Base-by-base conservation (phyloP, 2,888 invertebrate genomes). In the Acronicta alni region DNA sequence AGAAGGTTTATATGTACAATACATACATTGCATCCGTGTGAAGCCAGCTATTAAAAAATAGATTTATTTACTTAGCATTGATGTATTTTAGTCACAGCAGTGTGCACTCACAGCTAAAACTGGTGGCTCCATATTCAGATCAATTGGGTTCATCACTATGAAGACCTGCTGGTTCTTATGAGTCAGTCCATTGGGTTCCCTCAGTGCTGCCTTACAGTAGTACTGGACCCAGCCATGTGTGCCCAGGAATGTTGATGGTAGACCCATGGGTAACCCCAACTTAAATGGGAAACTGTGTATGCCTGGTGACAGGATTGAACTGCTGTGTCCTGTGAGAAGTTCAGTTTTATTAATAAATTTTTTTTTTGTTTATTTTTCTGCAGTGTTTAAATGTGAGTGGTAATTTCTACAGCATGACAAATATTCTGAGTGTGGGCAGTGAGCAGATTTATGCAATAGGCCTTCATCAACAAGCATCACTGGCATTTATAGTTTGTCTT, bases 131-230 rank as follows among this genome's bases (percentile, higher is more conserved):
- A 97, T 92, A 92, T 98, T 98, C 79, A 98, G 94, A 89, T 98
- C 98, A 74, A 98, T 98, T 5, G 98, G 98, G 89, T 98, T 98
- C 98, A 98, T 98, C 3, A 98, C 98, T 81, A 98, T 98, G 89
- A 98, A 98, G n/a, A 98, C 98, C 92, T 98, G 98, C 88, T 98
- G 98, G 87, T 98, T 98, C 89, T 98, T 98, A 86, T 98, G 98
- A 6, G 98, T 98, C 37, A 98, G 93, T 0, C 98, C 98, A 71
- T 97, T 97, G 8, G 98, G 97, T 81, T 98, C 98, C 46, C 98
- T 94, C 16, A 98, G 92, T 0, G 98, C 98, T 17, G 98, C 97
- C 88, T 98, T 98, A 84, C 98, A 98, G 86, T 96, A 98, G 90
- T 98, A 98, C 89, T 98, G 98, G 45, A 98, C 98, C 98, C 98